phyloP scores from a whole-genome alignment of 2,888 invertebrate genomes.

The Serrognathus titanus region DNA sequence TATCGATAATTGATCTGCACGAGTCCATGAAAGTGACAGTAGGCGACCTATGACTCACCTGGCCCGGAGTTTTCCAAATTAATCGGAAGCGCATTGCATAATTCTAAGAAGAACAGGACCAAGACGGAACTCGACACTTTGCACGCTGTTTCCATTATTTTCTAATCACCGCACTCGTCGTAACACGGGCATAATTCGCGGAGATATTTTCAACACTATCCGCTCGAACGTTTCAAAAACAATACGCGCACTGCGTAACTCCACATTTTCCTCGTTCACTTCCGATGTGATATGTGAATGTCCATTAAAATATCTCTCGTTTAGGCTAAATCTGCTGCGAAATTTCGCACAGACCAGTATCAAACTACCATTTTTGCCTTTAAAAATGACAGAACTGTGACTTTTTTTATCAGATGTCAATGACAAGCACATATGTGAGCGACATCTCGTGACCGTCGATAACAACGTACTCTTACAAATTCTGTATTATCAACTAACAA shows the following conservation, averaged over 20 bases:
- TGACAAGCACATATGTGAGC: neutral
- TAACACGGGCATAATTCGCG: conserved; percentile 6
- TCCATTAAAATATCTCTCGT: too few relatives aligned
- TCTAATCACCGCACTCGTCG: conserved; percentile 7
- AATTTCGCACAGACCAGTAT: conserved; percentile 12
- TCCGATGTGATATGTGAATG: too few relatives aligned
- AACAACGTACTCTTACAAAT: too few relatives aligned
- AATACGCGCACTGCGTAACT: neutral
- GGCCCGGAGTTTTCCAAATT: conserved; percentile 43
- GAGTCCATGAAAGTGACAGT: conserved; percentile 32
- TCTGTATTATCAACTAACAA: too few relatives aligned
- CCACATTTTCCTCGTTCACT: too few relatives aligned
- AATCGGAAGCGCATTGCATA: conserved; percentile 48
- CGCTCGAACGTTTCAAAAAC: neutral
- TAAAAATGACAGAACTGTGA: conserved; percentile 19
- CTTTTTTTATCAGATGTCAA: conserved; percentile 4
- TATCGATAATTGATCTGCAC: conserved; percentile 23
- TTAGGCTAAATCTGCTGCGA: conserved; percentile 8
- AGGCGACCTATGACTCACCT: conserved; percentile 44
- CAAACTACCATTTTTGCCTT: conserved; percentile 21
- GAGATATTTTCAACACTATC: conserved; percentile 13
- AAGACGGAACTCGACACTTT: conserved; percentile 41
- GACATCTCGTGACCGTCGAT: conserved; percentile 5
- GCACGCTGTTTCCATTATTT: conserved; percentile 39
- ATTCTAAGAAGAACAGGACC: conserved; percentile 39